Percentiles rank a stretch among this genome's conserved stretches.
Evolutionary conservation across 35 echinoderm and acorn worm species (phyloP).

Genomic region (Lytechinus pictus): DNA sequence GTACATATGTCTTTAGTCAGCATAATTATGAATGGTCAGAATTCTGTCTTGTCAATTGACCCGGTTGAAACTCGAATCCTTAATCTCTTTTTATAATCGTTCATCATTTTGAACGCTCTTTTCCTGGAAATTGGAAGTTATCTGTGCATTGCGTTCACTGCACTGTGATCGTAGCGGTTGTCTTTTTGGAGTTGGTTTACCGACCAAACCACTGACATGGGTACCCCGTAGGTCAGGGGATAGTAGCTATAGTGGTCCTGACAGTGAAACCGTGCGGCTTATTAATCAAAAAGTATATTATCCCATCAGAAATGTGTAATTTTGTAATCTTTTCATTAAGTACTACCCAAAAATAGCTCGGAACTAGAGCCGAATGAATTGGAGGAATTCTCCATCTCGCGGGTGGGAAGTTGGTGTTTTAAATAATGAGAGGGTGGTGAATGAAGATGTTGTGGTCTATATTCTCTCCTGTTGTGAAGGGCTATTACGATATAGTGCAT

Average conservation of each 20-base stretch:
- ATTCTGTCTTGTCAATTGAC: not conserved
- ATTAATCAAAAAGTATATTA: slow-evolving; percentile 21
- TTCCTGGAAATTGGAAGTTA: not conserved
- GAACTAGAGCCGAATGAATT: not conserved
- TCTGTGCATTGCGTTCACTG: not conserved
- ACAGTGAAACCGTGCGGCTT: slow-evolving; percentile 8
- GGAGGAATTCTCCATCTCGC: not conserved
- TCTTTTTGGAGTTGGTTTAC: not conserved
- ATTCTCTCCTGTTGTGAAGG: not conserved
- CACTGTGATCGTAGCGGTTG: not conserved
- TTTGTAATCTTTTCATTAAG: not conserved
- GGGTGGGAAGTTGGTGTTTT: not conserved
- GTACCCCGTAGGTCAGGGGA: not conserved
- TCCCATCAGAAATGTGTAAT: not conserved
- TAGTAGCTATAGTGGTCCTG: not conserved
- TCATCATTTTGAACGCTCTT: not conserved
- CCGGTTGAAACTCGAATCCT: not conserved
- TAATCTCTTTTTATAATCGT: not conserved
- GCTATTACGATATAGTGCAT: not conserved
- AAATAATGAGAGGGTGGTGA: too few species aligned
- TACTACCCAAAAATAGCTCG: not conserved
- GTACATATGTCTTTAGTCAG: not conserved
- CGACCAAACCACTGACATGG: not conserved
- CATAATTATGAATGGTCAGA: not conserved
- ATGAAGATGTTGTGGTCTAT: too few species aligned